Evolutionary conservation across 1,140 invertebrate species (phyloP).

Genomic region (Drosophila lowei): DNA sequence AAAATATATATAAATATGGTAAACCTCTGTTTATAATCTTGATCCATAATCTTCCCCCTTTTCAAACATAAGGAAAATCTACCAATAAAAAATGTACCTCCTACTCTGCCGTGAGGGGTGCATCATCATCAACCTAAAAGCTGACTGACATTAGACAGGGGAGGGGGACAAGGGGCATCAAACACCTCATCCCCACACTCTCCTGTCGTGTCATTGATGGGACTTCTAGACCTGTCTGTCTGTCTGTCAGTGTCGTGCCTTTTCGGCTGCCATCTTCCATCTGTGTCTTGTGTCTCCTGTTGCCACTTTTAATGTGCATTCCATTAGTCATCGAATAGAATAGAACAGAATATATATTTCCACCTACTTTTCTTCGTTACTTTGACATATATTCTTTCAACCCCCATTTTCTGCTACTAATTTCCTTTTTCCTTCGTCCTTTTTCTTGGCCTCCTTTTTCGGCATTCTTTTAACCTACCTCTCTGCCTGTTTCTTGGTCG

Average conservation of each 20-base stretch:
- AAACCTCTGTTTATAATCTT: no score
- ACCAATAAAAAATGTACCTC: no score
- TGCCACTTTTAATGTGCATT: constrained; percentile 69
- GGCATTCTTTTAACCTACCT: no score
- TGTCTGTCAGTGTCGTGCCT: constrained; percentile 30
- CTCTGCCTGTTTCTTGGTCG: no score
- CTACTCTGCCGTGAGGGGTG: not conserved
- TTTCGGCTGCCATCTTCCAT: not conserved
- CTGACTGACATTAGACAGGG: constrained; percentile 1
- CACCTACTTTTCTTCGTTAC: constrained; percentile 50
- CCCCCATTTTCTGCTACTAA: constrained; percentile 10
- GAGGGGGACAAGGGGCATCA: not conserved
- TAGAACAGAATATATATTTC: constrained; percentile 16
- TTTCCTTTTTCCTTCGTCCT: constrained; percentile 24
- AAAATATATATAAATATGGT: no score
- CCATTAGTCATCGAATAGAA: constrained; percentile 57
- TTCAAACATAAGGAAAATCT: no score
- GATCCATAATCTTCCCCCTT: no score
- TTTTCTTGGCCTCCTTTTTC: not conserved
- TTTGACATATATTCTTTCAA: constrained; percentile 46
- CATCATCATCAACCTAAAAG: constrained; percentile 12
- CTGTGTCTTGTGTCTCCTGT: constrained; percentile 25
- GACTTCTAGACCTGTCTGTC: constrained; percentile 46
- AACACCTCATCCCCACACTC: constrained; percentile 18
- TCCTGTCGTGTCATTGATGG: constrained; percentile 61